Conservation (phyloP, 2,888 invertebrate species). For the Clistopyga incitator region DNA sequence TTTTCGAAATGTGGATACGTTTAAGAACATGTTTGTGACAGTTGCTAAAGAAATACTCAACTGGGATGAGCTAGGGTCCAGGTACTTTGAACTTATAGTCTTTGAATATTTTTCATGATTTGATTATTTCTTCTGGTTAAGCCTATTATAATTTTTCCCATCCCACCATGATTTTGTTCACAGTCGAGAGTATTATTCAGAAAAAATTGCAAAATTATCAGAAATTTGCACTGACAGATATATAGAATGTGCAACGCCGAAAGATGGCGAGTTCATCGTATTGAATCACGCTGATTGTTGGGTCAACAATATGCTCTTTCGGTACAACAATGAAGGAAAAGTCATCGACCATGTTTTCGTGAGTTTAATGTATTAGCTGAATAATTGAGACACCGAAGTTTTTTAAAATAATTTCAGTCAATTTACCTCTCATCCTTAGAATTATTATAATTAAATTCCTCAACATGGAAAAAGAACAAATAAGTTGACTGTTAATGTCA, state of each 20-base stretch:
- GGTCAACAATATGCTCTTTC: constrained; percentile 82
- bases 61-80: constrained; percentile 5
- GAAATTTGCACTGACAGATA: constrained; percentile 58
- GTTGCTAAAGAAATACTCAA: constrained; percentile 9
- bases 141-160: no score
- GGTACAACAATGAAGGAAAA: constrained; percentile 75
- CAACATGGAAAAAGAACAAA: no score
- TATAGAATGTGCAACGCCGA: not conserved
- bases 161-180: no score
- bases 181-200: constrained; percentile 67
- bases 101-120: not conserved
- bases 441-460: no score
- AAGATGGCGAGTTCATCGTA: constrained; percentile 77
- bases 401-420: no score
- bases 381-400: no score
- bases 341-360: constrained; percentile 78
- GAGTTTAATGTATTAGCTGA: constrained; percentile 61
- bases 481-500: no score
- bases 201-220: constrained; percentile 71
- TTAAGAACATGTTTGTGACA: not conserved
- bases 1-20: not conserved
- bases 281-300: constrained; percentile 81
- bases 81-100: not conserved
- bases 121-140: no score
- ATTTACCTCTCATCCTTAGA: no score